Evolutionary conservation across 2,113 vertebrate species (phyloP), one percentile per base, ranked within the genome.

Genomic region (Microtus oregoni): DNA sequence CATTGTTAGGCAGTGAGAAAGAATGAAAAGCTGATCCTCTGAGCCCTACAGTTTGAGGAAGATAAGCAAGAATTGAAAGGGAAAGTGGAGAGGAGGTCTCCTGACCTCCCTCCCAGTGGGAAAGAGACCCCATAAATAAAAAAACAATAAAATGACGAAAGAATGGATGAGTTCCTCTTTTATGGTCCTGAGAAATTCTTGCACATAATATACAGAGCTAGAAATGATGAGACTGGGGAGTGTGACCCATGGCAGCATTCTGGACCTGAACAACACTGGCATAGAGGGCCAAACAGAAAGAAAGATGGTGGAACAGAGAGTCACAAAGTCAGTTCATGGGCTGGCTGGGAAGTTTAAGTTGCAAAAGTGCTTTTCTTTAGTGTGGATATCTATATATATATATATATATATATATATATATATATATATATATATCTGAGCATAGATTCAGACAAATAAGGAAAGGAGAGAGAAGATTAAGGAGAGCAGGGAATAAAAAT

Each of bases 271-370:
- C 35, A 68, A 50, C 2, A 13, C 26, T 65, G 73, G 22, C 0
- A 32, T 7, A 44, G 44, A 47, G 55, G 15, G 1, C 30, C 30
- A 52, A 38, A 24, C 8, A 20, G 30, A 28, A 28, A 9, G 17
- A 2, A n/a, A 7, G 5, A 32, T 41, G 35, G 52, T 7, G 28
- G 5, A 26, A 14, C 17, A n/a, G 1, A 7, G 10, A 24, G 19
- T 20, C 13, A 32, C n/a, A 44, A 63, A 58, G 41, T 10, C 3
- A 26, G 14, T n/a, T 92, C 47, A 30, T 19, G 7, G 55, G 12
- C 12, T 67, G 35, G 1, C 6, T 89, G 19, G 81, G 15, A 87
- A 50, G 24, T 6, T 32, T 52, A 58, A 44, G 14, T 67, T 8
- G 24, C 19, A 63, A 32, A 55, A 13, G 28, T 38, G 1, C 30